Conservation (phyloP, 1,140 invertebrate genomes). For the Diabrotica virgifera region DNA sequence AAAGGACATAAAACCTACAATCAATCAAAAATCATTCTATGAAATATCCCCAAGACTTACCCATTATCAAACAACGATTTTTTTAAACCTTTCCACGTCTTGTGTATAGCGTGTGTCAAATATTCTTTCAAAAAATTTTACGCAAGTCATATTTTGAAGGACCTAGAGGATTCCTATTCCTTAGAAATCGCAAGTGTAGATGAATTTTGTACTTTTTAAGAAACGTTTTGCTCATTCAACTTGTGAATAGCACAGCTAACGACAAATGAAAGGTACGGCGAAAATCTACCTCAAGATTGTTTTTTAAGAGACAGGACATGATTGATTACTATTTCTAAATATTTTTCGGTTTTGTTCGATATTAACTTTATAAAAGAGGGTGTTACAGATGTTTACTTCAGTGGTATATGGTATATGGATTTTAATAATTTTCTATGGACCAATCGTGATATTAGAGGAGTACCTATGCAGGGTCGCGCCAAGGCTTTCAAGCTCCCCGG, state of each 20-base stretch:
- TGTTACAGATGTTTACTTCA: no score
- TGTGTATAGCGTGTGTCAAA: slow-evolving; percentile 6
- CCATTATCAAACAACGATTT: slow-evolving; percentile 5
- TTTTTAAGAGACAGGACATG: neutral
- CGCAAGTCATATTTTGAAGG: slow-evolving; percentile 7
- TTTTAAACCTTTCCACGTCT: neutral
- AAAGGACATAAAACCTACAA: no score
- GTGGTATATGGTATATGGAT: no score
- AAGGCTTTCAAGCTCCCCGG: no score
- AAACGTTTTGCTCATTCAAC: neutral
- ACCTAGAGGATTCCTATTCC: neutral
- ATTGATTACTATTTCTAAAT: neutral
- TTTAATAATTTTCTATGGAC: no score
- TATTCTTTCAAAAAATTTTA: slow-evolving; percentile 12
- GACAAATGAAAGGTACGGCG: neutral
- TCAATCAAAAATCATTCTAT: no score
- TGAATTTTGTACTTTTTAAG: neutral
- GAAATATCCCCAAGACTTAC: no score
- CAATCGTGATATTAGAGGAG: no score
- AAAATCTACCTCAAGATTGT: slow-evolving; percentile 2
- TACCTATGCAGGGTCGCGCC: no score
- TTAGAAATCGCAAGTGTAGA: neutral
- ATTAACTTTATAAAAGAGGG: no score
- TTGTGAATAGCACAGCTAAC: neutral
- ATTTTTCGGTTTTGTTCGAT: no score